These are phyloP conservation scores for Chironex yamaguchii DNA, from an alignment of 30 jellyfish, hydroid and myxozoan species.

Conservation along the genomic window DNA sequence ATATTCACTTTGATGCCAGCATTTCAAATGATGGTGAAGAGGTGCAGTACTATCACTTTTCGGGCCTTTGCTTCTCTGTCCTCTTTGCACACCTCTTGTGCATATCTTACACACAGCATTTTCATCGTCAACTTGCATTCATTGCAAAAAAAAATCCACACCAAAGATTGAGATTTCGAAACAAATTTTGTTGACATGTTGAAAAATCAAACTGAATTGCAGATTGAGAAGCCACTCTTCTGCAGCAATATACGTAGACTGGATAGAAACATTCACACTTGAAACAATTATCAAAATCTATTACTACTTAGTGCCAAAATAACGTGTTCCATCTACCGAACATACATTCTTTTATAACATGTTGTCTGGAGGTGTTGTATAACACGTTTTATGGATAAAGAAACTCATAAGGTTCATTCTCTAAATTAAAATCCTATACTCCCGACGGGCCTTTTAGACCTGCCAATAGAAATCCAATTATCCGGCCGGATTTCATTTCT, in stretches of 20 bases:
- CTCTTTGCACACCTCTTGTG: conserved; percentile 47
- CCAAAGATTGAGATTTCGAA: conserved; percentile 52
- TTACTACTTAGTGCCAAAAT: no score
- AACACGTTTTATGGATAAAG: not conserved
- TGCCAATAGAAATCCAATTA: no score
- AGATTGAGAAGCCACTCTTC: not conserved
- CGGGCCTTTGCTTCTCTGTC: conserved; percentile 70
- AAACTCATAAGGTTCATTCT: not conserved
- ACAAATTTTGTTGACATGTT: conserved; percentile 4
- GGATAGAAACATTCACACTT: no score
- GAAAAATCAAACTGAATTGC: no score
- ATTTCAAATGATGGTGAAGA: conserved; percentile 59
- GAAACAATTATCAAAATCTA: no score
- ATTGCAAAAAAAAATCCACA: conserved; percentile 53
- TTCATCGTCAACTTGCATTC: conserved; percentile 61
- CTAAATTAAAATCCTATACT: no score
- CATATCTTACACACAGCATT: conserved; percentile 53
- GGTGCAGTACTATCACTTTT: conserved; percentile 76
- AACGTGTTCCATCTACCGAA: no score
- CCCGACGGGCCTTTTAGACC: no score
- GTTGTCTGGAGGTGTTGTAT: not conserved
- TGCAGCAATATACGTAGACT: not conserved
- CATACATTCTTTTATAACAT: no score
- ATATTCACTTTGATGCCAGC: conserved; percentile 46
- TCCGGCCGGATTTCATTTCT: no score